Percentiles rank a stretch among this genome's conserved stretches.
phyloP scores from a whole-genome alignment of 2,888 invertebrate species.

The Lutraria lutraria region DNA sequence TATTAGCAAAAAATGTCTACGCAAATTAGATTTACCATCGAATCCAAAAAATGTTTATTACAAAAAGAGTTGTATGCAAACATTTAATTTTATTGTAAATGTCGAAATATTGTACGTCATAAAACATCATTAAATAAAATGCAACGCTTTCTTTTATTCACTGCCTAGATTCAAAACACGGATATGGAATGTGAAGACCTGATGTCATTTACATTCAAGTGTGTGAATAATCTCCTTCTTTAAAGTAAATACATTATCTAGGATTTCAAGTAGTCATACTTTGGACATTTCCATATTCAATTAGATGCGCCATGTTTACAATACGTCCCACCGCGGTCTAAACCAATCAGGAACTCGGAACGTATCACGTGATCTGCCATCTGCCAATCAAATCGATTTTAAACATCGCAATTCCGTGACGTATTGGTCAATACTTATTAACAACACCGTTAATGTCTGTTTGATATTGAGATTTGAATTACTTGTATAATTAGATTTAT shows the following conservation, averaged over 20 bases:
- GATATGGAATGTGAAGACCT: background rate
- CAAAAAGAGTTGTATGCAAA: slow-evolving; percentile 2
- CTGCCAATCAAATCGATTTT: slow-evolving; percentile 24
- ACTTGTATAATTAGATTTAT: slow-evolving; percentile 57
- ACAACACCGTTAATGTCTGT: slow-evolving; percentile 43
- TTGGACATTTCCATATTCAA: slow-evolving; percentile 28
- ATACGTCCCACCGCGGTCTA: background rate
- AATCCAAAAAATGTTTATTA: slow-evolving; percentile 3
- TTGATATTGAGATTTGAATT: slow-evolving; percentile 54
- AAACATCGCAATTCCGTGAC: background rate
- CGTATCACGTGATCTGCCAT: slow-evolving; percentile 29
- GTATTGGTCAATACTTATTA: slow-evolving; percentile 34
- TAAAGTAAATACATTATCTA: slow-evolving; percentile 42
- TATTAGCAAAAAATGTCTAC: background rate
- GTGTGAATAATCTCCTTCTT: slow-evolving; percentile 9
- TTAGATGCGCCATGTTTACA: background rate
- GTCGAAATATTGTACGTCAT: background rate
- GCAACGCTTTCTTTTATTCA: background rate
- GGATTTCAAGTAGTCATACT: slow-evolving; percentile 24
- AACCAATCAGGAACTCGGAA: slow-evolving; percentile 21
- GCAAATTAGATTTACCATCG: background rate
- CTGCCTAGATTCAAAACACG: background rate
- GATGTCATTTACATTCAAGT: background rate
- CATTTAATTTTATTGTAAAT: slow-evolving; percentile 17
- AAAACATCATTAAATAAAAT: slow-evolving; percentile 11